Conservation (phyloP, 2,888 invertebrate genomes). For the Uropetala carovei region DNA sequence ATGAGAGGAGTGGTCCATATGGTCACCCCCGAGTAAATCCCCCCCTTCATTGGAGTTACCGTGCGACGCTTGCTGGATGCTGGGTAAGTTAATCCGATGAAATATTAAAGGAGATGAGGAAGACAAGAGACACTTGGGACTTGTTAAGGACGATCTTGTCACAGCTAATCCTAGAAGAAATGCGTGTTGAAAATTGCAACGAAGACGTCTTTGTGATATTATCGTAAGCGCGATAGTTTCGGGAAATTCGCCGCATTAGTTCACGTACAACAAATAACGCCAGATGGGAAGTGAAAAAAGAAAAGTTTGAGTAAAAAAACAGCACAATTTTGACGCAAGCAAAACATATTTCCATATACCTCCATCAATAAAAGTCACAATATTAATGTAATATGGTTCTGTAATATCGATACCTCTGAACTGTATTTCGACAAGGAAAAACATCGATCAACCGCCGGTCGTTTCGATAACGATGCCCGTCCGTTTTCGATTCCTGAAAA, state of each 20-base stretch:
- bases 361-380: too few species aligned
- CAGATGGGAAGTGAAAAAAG: too few species aligned
- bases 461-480: too few species aligned
- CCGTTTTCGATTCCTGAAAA: not conserved
- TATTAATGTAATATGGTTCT: too few species aligned
- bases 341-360: too few species aligned
- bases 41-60: not conserved
- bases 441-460: too few species aligned
- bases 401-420: too few species aligned
- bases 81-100: constrained; percentile 38
- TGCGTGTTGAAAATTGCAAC: not conserved
- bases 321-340: too few species aligned
- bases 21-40: constrained; percentile 31
- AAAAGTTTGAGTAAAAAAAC: too few species aligned
- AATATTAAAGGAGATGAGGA: constrained; percentile 60
- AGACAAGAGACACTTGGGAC: constrained; percentile 45
- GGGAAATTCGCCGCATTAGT: not conserved
- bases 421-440: too few species aligned
- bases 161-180: constrained; percentile 37
- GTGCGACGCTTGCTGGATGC: not conserved
- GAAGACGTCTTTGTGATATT: not conserved
- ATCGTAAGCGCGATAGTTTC: not conserved
- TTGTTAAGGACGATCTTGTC: constrained; percentile 49
- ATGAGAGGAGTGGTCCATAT: constrained; percentile 9
- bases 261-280: not conserved